Evolutionary conservation across 2,113 vertebrate species (phyloP).

Genomic region (Notothenia coriiceps): DNA sequence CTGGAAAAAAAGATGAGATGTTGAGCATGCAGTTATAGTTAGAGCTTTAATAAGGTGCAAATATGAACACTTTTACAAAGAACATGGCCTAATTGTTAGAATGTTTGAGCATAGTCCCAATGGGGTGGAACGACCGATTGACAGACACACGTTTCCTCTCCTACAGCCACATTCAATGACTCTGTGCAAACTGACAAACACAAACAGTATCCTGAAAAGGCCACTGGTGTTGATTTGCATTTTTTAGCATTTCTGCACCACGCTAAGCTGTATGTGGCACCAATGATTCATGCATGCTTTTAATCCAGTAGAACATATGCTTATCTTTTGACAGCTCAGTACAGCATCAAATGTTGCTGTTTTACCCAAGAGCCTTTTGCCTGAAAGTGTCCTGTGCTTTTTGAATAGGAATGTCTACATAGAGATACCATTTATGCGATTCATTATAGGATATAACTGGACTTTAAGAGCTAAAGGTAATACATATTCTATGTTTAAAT

Average conservation of each 20-base stretch:
- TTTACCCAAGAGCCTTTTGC: conserved; percentile 13
- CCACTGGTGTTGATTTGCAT: conserved; percentile 36
- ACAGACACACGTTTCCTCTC: background rate
- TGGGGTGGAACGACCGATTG: background rate
- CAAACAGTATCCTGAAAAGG: conserved; percentile 1
- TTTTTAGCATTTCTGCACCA: conserved; percentile 43
- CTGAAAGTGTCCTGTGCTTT: background rate
- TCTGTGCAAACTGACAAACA: background rate
- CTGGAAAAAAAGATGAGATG: background rate
- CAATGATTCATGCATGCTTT: conserved; percentile 50
- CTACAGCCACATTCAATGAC: background rate
- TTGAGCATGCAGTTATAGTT: background rate
- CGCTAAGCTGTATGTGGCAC: conserved; percentile 26
- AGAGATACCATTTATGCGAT: background rate
- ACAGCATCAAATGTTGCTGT: conserved; percentile 5
- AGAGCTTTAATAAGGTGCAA: conserved; percentile 1
- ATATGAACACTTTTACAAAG: background rate
- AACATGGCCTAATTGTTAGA: background rate
- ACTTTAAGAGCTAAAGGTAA: background rate
- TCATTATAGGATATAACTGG: background rate
- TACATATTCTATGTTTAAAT: background rate
- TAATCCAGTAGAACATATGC: conserved; percentile 60
- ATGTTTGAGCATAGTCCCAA: conserved; percentile 3
- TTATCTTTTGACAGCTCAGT: conserved; percentile 42
- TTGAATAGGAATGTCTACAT: background rate